These are phyloP conservation scores for Harpagifer antarcticus DNA, from an alignment of 2,797 vertebrate species.

Conservation along the genomic window DNA sequence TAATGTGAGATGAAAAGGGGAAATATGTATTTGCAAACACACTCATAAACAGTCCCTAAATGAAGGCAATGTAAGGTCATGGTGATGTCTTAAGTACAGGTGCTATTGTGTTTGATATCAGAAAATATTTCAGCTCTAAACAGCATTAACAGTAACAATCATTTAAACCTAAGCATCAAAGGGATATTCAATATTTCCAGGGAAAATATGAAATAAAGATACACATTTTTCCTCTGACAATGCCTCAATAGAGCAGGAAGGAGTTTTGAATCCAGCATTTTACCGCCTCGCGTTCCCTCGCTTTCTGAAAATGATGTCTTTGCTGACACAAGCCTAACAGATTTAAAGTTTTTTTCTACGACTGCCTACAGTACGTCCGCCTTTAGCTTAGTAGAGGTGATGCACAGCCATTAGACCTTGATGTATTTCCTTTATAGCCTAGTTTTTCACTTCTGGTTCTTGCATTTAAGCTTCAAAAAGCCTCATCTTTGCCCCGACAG, in stretches of 20 bases:
- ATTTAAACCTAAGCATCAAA: neutral
- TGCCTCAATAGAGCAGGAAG: neutral
- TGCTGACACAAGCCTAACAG: too few species aligned
- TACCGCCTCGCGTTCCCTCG: too few species aligned
- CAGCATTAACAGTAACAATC: neutral
- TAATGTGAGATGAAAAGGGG: slow-evolving; percentile 29
- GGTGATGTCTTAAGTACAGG: neutral
- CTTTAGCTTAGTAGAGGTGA: too few species aligned
- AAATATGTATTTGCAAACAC: slow-evolving; percentile 37
- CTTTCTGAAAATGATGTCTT: too few species aligned
- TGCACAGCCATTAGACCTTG: neutral
- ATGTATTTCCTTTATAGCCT: neutral
- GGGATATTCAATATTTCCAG: neutral
- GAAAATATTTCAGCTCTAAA: neutral
- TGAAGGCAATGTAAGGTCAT: neutral
- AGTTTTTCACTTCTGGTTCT: too few species aligned
- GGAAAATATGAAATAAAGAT: neutral
- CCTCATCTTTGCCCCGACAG: neutral
- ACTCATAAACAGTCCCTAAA: slow-evolving; percentile 17
- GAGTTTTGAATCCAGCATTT: neutral
- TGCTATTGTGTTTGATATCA: neutral
- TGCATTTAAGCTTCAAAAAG: too few species aligned
- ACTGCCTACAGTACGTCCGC: too few species aligned
- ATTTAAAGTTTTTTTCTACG: too few species aligned
- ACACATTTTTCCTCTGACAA: neutral